Evolutionary conservation across 2,797 vertebrate species (phyloP), one percentile per base, ranked within the genome.

Genomic region (Catharus ustulatus): DNA sequence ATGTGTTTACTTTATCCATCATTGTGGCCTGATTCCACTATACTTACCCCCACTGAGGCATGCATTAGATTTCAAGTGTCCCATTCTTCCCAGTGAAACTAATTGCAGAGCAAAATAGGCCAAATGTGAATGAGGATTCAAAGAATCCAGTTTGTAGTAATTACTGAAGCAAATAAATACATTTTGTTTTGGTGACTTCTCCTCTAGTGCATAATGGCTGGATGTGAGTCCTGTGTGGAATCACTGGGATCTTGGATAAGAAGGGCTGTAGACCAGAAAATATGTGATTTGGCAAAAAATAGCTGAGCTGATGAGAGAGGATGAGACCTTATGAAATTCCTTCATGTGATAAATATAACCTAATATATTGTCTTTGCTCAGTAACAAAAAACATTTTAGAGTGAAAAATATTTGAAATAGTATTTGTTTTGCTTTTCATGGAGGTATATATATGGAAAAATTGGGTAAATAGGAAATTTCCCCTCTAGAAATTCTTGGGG

Each of bases 1-100:
- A 91, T 86, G 40, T 89, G 54, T 91, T 95, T 95, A 90, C 64
- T 95, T 95, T 93, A 68, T n/a, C 84, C 62, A 23, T 89, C 89
- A 42, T 42, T 80, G 75, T 55, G 36, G 72, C 55, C 75, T 43
- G n/a, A 78, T 91, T 87, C 69, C 75, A 72, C 81, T 83, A 45
- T 92, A 75, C 62, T 92, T 91, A 84, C 36, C 74, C 90, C 84
- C 68, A 71, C 52, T 78, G 83, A 78, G 80, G 90, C 76, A 72
- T 88, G 55, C 95, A 91, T 93, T 94, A 82, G 74, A 57, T 71
- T 95, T 95, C 84, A 55, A 94, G 83, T 59, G 55, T 86, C 67
- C 59, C 55, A 95, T 95, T 96, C 90, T 92, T 89, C 45, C 42
- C 43, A 81, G 30, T 5, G 6, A 75, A 94, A 66, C 9, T 93